Evolutionary conservation across 2,888 invertebrate species (phyloP).

Genomic region (Harmothoe impar): DNA sequence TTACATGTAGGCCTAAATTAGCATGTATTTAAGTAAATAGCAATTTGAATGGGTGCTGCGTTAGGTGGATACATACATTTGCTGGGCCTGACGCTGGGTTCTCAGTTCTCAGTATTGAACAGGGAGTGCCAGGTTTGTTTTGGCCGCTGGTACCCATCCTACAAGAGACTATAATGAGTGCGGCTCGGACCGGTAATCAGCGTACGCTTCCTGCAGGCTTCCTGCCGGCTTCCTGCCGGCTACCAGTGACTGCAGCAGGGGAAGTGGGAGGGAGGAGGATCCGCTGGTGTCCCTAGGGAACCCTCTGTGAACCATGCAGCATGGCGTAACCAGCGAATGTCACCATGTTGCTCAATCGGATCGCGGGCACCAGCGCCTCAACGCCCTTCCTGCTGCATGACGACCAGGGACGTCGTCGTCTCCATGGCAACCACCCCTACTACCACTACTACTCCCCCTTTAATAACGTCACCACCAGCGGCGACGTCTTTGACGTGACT

Average conservation of each 20-base stretch:
- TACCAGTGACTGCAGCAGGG: no score
- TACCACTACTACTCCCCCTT: not conserved
- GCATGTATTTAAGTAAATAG: no score
- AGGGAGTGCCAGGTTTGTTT: not conserved
- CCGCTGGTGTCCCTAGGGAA: not conserved
- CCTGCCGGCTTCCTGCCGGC: not conserved
- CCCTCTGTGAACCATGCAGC: not conserved
- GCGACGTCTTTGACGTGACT: not conserved
- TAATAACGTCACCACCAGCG: not conserved
- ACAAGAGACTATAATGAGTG: not conserved
- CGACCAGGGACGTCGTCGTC: not conserved
- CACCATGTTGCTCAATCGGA: constrained; percentile 8
- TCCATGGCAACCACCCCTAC: not conserved
- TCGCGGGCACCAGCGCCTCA: not conserved
- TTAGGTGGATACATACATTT: not conserved
- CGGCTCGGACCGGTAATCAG: not conserved
- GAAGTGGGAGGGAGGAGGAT: not conserved
- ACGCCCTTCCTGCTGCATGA: not conserved
- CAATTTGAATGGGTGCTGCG: no score
- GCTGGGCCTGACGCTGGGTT: not conserved
- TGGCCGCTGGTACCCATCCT: not conserved
- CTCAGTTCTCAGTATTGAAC: not conserved
- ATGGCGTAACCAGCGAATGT: constrained; percentile 1
- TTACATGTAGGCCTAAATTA: no score
- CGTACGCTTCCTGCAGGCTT: not conserved